Conservation (phyloP, 2,113 vertebrate genomes). For the Tonatia bakeri region DNA sequence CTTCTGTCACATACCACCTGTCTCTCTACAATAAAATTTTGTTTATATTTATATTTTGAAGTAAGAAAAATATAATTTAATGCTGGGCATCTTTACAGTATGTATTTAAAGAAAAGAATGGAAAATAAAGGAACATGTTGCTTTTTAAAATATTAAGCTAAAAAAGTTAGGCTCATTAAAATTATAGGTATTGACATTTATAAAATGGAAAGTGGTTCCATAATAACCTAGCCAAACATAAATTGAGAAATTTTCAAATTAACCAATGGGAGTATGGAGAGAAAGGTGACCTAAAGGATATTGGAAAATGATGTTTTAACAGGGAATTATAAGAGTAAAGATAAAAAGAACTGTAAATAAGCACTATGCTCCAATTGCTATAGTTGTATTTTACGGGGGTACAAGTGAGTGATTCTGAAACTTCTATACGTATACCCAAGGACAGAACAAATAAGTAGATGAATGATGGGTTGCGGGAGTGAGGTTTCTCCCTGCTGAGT, state of each 20-base stretch:
- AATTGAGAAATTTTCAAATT: not conserved
- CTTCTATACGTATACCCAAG: not conserved
- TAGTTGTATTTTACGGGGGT: not conserved
- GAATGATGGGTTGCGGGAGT: no score
- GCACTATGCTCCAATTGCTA: not conserved
- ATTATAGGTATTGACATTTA: not conserved
- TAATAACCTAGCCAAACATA: not conserved
- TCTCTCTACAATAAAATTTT: not conserved
- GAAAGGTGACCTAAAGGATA: not conserved
- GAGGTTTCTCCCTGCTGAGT: not conserved
- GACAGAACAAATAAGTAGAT: not conserved
- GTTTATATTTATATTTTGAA: not conserved
- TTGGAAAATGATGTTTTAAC: not conserved
- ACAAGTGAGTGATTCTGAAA: not conserved
- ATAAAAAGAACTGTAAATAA: not conserved
- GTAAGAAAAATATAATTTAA: not conserved
- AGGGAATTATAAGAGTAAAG: not conserved
- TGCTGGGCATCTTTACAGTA: not conserved
- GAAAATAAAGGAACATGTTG: not conserved
- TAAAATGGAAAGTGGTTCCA: not conserved
- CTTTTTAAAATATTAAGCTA: not conserved
- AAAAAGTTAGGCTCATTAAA: not conserved
- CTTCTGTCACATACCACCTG: not conserved
- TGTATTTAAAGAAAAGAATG: not conserved
- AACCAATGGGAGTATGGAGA: not conserved